These are phyloP conservation scores for Squalus acanthias DNA, from an alignment of 2,797 vertebrate species.

Conservation along the genomic window DNA sequence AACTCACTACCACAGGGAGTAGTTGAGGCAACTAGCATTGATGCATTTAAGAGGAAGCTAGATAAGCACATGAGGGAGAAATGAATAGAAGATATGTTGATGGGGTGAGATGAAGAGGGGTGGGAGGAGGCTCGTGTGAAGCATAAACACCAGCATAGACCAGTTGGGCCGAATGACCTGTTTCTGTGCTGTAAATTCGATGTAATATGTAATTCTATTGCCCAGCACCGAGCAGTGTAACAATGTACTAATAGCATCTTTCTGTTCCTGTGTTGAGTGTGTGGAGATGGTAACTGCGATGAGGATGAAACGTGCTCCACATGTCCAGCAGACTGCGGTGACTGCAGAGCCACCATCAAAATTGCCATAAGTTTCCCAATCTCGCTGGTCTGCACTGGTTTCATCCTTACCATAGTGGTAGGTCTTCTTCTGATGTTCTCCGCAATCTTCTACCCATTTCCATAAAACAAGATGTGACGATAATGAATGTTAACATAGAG, in stretches of 20 bases:
- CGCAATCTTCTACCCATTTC: background rate
- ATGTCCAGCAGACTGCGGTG: slow-evolving; percentile 70
- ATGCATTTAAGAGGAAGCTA: background rate
- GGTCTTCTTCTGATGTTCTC: slow-evolving; percentile 28
- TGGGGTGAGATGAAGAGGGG: background rate
- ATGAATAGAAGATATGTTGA: background rate
- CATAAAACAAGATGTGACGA: background rate
- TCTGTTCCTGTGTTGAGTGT: slow-evolving; percentile 48
- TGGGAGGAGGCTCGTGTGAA: background rate
- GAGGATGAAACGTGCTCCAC: slow-evolving; percentile 66
- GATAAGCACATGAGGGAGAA: background rate
- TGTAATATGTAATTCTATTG: background rate
- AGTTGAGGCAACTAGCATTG: background rate
- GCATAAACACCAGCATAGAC: background rate
- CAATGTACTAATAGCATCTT: background rate
- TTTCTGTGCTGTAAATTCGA: background rate
- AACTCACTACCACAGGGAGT: background rate
- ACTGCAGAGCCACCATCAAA: slow-evolving; percentile 57
- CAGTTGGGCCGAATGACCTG: background rate
- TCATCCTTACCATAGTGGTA: slow-evolving; percentile 62
- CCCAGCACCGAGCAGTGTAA: background rate
- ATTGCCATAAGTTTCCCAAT: slow-evolving; percentile 63
- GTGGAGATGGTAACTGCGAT: slow-evolving; percentile 67
- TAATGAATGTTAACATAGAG: background rate
- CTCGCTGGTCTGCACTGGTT: slow-evolving; percentile 61